These are phyloP conservation scores for Schizopygopsis malacanthus DNA, from an alignment of 2,797 vertebrate genomes.

Conservation along the genomic window DNA sequence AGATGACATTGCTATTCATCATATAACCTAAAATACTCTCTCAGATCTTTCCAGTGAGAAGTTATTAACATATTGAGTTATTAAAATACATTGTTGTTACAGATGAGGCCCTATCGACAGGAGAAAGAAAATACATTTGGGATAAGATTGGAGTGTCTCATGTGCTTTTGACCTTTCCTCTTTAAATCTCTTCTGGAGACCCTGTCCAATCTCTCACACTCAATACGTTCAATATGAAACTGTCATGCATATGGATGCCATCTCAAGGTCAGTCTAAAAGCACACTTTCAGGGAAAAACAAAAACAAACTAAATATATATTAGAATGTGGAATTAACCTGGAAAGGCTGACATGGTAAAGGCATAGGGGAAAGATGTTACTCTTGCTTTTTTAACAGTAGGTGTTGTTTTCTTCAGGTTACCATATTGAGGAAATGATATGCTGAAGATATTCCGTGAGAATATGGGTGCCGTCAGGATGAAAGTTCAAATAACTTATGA, in stretches of 20 bases:
- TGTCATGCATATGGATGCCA: slow-evolving; percentile 73
- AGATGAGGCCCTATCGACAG: background rate
- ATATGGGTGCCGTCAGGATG: too few relatives aligned
- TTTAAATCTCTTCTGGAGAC: slow-evolving; percentile 56
- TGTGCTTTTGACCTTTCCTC: slow-evolving; percentile 62
- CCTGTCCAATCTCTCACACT: slow-evolving; percentile 53
- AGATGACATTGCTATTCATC: slow-evolving; percentile 29
- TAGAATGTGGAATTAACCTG: background rate
- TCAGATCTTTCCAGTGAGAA: slow-evolving; percentile 6
- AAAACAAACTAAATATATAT: background rate
- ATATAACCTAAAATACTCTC: slow-evolving; percentile 17
- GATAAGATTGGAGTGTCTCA: background rate
- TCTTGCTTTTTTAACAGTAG: background rate
- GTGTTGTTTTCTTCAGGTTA: background rate
- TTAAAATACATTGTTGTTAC: background rate
- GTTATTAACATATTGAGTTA: slow-evolving; percentile 7
- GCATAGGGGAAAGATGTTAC: background rate
- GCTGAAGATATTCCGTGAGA: background rate
- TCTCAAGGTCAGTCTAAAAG: slow-evolving; percentile 58
- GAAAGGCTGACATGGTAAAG: background rate
- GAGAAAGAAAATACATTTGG: background rate
- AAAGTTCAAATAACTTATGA: too few relatives aligned
- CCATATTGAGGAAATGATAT: background rate
- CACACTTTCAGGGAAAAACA: slow-evolving; percentile 61
- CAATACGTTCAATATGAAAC: slow-evolving; percentile 44